phyloP scores from a whole-genome alignment of 2,113 vertebrate genomes.

The Petrocephalus zakoni region DNA sequence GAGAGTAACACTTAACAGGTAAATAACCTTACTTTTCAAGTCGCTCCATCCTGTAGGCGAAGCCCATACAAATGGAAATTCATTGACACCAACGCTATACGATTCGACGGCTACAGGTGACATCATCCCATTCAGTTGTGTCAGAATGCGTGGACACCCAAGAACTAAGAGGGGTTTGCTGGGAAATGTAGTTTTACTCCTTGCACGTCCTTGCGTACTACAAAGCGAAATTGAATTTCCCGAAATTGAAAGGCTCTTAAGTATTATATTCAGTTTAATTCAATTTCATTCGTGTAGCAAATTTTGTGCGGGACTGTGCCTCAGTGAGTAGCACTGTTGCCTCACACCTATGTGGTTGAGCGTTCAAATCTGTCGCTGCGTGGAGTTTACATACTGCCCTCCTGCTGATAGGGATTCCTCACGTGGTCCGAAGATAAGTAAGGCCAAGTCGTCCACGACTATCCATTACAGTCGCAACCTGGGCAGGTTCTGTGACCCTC shows the following conservation, averaged over 20 bases:
- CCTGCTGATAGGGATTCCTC: not conserved
- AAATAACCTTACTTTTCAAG: not conserved
- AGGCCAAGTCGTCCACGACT: not conserved
- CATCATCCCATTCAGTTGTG: constrained; percentile 56
- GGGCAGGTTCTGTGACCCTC: not conserved
- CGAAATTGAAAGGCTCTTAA: not conserved
- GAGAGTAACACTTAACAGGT: not conserved
- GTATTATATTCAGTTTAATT: too few relatives aligned
- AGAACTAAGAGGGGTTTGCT: constrained; percentile 4
- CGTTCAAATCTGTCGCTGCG: not conserved
- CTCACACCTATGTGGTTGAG: not conserved
- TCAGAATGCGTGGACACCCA: constrained; percentile 38
- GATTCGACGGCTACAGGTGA: constrained; percentile 59
- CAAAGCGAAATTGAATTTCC: not conserved
- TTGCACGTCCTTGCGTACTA: not conserved
- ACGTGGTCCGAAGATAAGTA: not conserved
- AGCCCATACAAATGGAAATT: not conserved
- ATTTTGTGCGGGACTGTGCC: not conserved
- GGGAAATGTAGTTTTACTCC: constrained; percentile 48
- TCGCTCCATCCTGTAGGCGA: not conserved
- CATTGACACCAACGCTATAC: constrained; percentile 51
- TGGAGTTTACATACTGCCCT: not conserved
- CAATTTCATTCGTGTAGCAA: too few relatives aligned
- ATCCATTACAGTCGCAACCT: not conserved
- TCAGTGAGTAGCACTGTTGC: not conserved